A percentile compares a stretch with the other conserved stretches of the same genome.
Evolutionary conservation across 2,113 vertebrate species (phyloP).

Genomic region (Oceanodroma tethys): DNA sequence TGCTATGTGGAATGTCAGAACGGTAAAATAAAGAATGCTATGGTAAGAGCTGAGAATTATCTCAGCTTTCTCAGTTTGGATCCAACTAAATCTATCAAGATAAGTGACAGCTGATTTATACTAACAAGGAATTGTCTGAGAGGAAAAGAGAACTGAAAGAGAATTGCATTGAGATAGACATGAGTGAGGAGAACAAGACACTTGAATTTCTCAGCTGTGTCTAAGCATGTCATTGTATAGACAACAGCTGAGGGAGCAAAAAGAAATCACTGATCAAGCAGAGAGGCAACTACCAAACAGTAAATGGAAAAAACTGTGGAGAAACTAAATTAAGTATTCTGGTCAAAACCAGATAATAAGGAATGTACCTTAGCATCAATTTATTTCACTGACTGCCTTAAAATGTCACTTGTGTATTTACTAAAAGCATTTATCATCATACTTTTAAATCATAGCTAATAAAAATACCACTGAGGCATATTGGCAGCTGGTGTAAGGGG

Average conservation of each 20-base stretch:
- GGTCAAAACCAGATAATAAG: not conserved
- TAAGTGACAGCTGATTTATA: slow-evolving; percentile 55
- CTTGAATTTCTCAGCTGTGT: slow-evolving; percentile 45
- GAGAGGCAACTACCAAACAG: not conserved
- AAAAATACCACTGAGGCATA: fast-evolving
- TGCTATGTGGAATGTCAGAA: not conserved
- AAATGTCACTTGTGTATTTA: not conserved
- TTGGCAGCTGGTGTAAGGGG: not conserved
- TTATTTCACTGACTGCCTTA: not conserved
- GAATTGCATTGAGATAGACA: slow-evolving; percentile 40
- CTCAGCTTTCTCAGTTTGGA: not conserved
- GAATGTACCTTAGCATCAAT: not conserved
- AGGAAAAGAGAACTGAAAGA: slow-evolving; percentile 50
- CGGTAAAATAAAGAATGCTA: not conserved
- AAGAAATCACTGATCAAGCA: slow-evolving; percentile 9
- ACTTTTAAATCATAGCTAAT: not conserved
- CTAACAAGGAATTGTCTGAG: slow-evolving; percentile 59
- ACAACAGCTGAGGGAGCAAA: not conserved
- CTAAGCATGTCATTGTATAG: slow-evolving; percentile 32
- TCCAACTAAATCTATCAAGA: slow-evolving; percentile 32
- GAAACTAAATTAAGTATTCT: not conserved
- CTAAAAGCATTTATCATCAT: not conserved
- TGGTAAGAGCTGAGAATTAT: not conserved
- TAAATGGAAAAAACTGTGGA: not conserved
- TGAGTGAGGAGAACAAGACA: slow-evolving; percentile 20